Percentiles rank a stretch among this genome's conserved stretches.
phyloP scores from a whole-genome alignment of 2,888 invertebrate genomes.

The Perithous albicinctus region DNA sequence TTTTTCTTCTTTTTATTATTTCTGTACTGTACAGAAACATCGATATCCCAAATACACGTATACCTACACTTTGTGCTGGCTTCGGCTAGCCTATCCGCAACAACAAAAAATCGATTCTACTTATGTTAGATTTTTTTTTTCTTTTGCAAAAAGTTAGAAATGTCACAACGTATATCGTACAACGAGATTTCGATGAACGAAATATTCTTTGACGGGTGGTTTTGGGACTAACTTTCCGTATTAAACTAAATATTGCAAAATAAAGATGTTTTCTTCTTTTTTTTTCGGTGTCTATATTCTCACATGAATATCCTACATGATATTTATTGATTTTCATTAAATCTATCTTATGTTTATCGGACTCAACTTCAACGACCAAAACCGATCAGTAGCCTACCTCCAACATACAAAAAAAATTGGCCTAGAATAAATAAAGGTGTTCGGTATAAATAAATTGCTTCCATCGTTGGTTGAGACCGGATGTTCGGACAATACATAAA shows the following conservation, averaged over 20 bases:
- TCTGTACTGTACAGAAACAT: slow-evolving; percentile 78
- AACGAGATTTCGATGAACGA: slow-evolving; percentile 11
- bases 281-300: slow-evolving; percentile 42
- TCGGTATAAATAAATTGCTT: slow-evolving; percentile 54
- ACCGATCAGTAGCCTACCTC: slow-evolving; percentile 48
- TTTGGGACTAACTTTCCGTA: slow-evolving; percentile 8
- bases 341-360: slow-evolving; percentile 58
- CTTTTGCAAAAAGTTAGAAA: slow-evolving; percentile 71
- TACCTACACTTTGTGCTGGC: slow-evolving; percentile 72
- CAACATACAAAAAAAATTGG: slow-evolving; percentile 54
- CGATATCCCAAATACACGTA: slow-evolving; percentile 75
- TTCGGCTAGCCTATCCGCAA: slow-evolving; percentile 39
- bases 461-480: slow-evolving; percentile 38
- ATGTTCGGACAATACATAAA: slow-evolving; percentile 4
- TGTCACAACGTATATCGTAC: slow-evolving; percentile 64
- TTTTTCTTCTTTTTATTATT: slow-evolving; percentile 73
- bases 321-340: slow-evolving; percentile 55
- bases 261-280: slow-evolving; percentile 2
- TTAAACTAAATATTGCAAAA: slow-evolving; percentile 40
- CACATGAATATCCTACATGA: slow-evolving; percentile 62
- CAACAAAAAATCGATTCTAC: slow-evolving; percentile 41
- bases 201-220: slow-evolving; percentile 21
- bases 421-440: slow-evolving; percentile 65
- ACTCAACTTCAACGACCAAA: slow-evolving; percentile 53
- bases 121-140: slow-evolving; percentile 17